These are phyloP conservation scores for Acleris emargana DNA, from an alignment of 2,888 invertebrate species.

Conservation along the genomic window DNA sequence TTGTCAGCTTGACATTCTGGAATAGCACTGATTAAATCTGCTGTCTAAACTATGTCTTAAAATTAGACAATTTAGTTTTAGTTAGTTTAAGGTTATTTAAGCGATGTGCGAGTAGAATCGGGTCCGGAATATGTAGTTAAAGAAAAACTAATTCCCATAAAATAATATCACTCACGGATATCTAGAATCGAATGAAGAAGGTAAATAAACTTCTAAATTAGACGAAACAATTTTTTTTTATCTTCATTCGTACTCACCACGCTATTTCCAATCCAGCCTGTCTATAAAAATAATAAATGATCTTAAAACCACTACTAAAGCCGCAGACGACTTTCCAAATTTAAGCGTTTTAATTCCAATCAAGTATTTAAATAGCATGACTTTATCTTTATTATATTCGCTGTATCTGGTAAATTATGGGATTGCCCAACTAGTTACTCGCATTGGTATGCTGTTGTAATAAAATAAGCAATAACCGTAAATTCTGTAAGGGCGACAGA, in stretches of 20 bases:
- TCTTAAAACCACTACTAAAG: slow-evolving; percentile 8
- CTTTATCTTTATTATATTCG: slow-evolving; percentile 32
- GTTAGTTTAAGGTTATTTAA: no score
- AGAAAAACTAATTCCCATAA: no score
- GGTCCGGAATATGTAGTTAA: no score
- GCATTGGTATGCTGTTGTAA: slow-evolving; percentile 15
- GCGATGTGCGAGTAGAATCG: no score
- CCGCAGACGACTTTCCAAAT: slow-evolving; percentile 14
- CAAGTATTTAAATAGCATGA: slow-evolving; percentile 26
- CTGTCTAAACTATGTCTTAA: no score
- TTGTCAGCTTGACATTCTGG: no score
- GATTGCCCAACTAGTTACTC: slow-evolving; percentile 29
- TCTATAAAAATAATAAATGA: slow-evolving; percentile 23
- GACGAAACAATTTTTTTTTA: background rate
- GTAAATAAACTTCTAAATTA: background rate
- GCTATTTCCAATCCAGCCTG: slow-evolving; percentile 14
- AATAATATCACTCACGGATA: no score
- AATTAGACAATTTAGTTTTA: no score
- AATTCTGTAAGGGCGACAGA: slow-evolving; percentile 20
- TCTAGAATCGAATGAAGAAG: background rate
- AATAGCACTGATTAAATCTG: no score
- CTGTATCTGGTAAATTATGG: slow-evolving; percentile 30
- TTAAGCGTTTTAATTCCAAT: slow-evolving; percentile 23
- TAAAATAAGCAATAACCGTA: slow-evolving; percentile 21
- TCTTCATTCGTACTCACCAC: background rate